These are phyloP conservation scores for Ptilonorhynchus violaceus DNA, from an alignment of 2,113 vertebrate genomes.

Conservation along the genomic window DNA sequence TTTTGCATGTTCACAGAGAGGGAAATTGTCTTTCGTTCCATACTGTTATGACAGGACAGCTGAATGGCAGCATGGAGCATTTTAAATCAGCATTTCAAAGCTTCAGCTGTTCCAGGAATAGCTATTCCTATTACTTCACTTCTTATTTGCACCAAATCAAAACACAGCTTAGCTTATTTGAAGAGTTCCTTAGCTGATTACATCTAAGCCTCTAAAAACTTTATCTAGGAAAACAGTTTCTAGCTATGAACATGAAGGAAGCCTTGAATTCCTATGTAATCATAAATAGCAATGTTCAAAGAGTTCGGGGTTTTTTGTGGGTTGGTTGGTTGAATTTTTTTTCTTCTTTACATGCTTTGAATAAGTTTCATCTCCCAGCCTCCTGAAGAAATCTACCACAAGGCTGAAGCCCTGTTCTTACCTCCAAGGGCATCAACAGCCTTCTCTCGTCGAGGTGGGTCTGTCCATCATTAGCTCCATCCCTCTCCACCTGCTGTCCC, in stretches of 20 bases:
- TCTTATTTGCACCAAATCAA: constrained; percentile 52
- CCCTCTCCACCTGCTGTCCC: neutral
- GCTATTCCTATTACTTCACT: constrained; percentile 36
- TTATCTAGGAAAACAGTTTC: constrained; percentile 23
- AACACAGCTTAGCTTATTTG: neutral
- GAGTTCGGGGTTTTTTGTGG: fast-evolving
- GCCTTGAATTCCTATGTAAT: constrained; percentile 9
- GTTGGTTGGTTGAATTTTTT: neutral
- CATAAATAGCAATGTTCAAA: constrained; percentile 10
- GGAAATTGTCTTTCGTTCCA: neutral
- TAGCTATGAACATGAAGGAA: neutral
- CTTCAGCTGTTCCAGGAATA: constrained; percentile 33
- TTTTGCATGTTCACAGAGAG: neutral
- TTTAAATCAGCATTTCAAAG: constrained; percentile 61
- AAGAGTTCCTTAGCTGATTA: constrained; percentile 49
- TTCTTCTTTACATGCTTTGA: neutral
- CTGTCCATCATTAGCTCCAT: neutral
- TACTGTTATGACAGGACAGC: neutral
- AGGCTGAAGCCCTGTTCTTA: neutral
- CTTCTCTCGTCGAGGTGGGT: neutral
- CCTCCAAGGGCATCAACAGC: neutral
- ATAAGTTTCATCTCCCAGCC: neutral
- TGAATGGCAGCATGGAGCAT: neutral
- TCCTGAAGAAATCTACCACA: neutral
- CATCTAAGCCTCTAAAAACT: constrained; percentile 37